Conservation (phyloP, 2,888 invertebrate species). For the Megalurothrips usitatus region DNA sequence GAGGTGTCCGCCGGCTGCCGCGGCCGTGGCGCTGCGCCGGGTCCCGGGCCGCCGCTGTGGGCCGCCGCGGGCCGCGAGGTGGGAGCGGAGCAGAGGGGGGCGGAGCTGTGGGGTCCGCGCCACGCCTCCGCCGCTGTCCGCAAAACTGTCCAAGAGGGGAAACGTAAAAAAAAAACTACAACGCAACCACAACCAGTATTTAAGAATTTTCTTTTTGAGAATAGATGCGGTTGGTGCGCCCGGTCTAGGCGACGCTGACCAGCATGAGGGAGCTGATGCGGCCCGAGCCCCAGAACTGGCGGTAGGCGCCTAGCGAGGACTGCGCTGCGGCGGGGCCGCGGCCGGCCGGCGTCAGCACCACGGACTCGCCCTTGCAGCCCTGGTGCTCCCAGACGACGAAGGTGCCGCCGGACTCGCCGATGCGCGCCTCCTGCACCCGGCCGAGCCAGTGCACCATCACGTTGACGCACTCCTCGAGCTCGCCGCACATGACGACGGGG, state of each 20-base stretch:
- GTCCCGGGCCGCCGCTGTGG: no score
- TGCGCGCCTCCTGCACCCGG: background rate
- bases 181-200: no score
- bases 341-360: background rate
- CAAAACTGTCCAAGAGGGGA: no score
- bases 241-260: background rate
- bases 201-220: no score
- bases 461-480: background rate
- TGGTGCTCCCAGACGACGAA: background rate
- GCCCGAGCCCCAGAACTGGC: background rate
- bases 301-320: background rate
- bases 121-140: no score
- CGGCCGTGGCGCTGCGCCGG: no score
- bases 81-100: no score
- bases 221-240: no score
- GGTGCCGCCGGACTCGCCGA: background rate
- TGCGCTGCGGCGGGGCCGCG: background rate
- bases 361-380: constrained; percentile 1
- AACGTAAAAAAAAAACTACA: no score
- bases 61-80: background rate
- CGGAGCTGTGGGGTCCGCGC: no score
- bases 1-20: background rate
- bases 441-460: background rate
- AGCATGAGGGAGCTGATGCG: background rate
- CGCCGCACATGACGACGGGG: background rate